A percentile compares a stretch with the other conserved stretches of the same genome.
Evolutionary conservation across 2,113 vertebrate species (phyloP).

Genomic region (Damaliscus lunatus): DNA sequence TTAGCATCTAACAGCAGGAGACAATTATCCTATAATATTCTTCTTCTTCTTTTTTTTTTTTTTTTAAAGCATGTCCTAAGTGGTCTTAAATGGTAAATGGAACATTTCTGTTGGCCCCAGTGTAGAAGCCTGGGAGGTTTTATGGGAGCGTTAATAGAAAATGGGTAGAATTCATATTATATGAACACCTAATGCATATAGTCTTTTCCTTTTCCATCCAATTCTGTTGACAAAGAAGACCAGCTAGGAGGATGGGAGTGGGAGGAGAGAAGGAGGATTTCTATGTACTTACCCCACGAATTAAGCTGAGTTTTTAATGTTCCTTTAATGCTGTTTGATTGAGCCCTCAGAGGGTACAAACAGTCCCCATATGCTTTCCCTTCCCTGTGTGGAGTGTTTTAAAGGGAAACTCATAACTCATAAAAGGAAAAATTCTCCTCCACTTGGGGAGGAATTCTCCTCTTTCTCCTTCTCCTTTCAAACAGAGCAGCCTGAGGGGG

Average conservation of each 20-base stretch:
- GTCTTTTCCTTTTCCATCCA: not conserved
- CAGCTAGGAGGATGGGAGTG: not conserved
- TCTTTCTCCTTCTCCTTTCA: not conserved
- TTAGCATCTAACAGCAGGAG: conserved; percentile 30
- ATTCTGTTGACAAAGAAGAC: not conserved
- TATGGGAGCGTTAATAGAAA: not conserved
- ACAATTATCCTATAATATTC: conserved; percentile 15
- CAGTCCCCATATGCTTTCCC: not conserved
- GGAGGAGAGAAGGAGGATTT: not conserved
- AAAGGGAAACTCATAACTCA: not conserved
- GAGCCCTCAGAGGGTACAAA: not conserved
- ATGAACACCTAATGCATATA: not conserved
- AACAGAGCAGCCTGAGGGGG: not conserved
- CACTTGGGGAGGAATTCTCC: not conserved
- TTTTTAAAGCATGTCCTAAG: not conserved
- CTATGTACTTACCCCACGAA: not conserved
- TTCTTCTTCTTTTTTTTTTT: not conserved
- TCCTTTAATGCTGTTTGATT: not conserved
- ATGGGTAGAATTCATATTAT: not conserved
- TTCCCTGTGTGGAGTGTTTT: not conserved
- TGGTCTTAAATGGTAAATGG: not conserved
- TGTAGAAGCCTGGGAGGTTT: not conserved
- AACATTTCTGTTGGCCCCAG: not conserved
- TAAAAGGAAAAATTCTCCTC: not conserved
- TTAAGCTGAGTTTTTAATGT: not conserved